Conservation (phyloP, 2,888 invertebrate genomes). For the Junonia oenone region DNA sequence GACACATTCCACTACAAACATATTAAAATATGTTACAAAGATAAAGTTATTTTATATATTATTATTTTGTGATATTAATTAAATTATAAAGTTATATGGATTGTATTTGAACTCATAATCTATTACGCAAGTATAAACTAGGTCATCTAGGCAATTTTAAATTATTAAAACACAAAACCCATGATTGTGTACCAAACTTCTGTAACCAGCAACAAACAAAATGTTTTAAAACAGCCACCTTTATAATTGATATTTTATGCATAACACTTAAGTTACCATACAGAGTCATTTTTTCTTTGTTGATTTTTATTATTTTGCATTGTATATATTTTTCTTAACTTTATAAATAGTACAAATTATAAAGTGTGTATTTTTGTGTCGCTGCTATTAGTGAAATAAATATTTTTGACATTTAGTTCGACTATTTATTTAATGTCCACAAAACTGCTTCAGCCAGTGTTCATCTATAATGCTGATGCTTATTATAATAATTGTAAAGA, state of each 20-base stretch:
- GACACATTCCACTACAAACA: too few species aligned
- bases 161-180: too few species aligned
- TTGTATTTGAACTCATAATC: too few species aligned
- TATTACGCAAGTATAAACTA: too few species aligned
- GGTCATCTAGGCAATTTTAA: too few species aligned
- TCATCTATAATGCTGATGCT: background rate
- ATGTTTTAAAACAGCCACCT: background rate
- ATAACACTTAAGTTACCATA: slow-evolving; percentile 45
- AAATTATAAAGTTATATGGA: too few species aligned
- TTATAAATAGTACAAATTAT: slow-evolving; percentile 7
- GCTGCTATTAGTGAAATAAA: slow-evolving; percentile 27
- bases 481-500: background rate
- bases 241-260: background rate
- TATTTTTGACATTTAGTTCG: slow-evolving; percentile 18
- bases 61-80: too few species aligned
- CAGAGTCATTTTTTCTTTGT: slow-evolving; percentile 27
- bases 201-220: background rate
- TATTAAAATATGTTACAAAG: too few species aligned
- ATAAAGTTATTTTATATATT: too few species aligned
- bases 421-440: background rate
- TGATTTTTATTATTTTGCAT: slow-evolving; percentile 15
- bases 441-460: background rate
- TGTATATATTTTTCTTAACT: slow-evolving; percentile 4
- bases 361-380: slow-evolving; percentile 9
- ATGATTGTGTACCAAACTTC: too few species aligned